Evolutionary conservation across 2,113 vertebrate species (phyloP).

Genomic region (Cygnus atratus): DNA sequence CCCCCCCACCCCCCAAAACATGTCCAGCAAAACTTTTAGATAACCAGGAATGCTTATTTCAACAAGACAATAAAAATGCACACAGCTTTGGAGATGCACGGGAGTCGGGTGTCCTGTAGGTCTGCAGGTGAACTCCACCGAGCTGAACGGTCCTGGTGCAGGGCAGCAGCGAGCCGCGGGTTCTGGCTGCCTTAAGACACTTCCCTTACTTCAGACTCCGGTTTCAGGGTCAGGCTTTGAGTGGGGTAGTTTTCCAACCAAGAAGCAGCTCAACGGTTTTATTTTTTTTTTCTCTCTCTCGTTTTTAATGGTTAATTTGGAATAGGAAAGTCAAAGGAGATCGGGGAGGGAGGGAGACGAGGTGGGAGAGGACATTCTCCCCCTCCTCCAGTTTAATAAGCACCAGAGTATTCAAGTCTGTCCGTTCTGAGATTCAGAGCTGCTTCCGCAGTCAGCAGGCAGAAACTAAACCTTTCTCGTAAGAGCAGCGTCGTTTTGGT

Average conservation of each 20-base stretch:
- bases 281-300: background rate
- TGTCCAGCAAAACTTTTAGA: slow-evolving; percentile 18
- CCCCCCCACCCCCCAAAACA: background rate
- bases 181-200: slow-evolving; percentile 38
- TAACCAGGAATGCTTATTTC: slow-evolving; percentile 67
- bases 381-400: slow-evolving; percentile 66
- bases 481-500: slow-evolving; percentile 91
- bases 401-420: slow-evolving; percentile 77
- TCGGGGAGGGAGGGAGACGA: slow-evolving; percentile 61
- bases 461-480: slow-evolving; percentile 94
- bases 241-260: slow-evolving; percentile 29
- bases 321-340: slow-evolving; percentile 71
- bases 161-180: background rate
- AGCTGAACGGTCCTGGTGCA: background rate
- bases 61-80: slow-evolving; percentile 51
- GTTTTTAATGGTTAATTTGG: slow-evolving; percentile 49
- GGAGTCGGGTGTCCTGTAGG: slow-evolving; percentile 1
- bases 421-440: slow-evolving; percentile 6
- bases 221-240: slow-evolving; percentile 37
- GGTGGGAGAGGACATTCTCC: slow-evolving; percentile 52
- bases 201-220: slow-evolving; percentile 31
- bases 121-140: background rate
- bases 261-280: slow-evolving; percentile 57
- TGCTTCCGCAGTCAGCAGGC: slow-evolving; percentile 86
- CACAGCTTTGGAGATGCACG: slow-evolving; percentile 51